phyloP scores from a whole-genome alignment of 2,113 vertebrate genomes.

The Thymallus thymallus region DNA sequence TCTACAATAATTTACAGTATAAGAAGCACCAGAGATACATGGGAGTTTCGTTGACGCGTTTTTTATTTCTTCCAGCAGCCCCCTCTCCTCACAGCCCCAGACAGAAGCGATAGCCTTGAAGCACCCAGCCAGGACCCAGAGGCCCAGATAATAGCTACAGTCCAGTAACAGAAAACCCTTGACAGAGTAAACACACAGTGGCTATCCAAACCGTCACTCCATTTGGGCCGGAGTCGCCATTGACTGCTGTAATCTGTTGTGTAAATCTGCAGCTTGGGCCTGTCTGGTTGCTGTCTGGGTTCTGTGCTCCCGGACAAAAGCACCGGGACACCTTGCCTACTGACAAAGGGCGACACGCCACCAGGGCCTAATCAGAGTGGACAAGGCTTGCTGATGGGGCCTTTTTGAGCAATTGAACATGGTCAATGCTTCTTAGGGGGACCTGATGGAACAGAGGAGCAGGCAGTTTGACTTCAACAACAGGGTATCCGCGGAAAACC shows the following conservation, averaged over 20 bases:
- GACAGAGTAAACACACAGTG: slow-evolving; percentile 66
- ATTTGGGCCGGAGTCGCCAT: slow-evolving; percentile 69
- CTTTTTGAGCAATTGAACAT: slow-evolving; percentile 76
- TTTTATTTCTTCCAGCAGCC: background rate
- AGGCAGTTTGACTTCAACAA: slow-evolving; percentile 62
- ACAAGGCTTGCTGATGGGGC: slow-evolving; percentile 75
- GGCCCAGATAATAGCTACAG: slow-evolving; percentile 63
- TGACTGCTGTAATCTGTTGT: slow-evolving; percentile 74
- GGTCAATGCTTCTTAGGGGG: slow-evolving; percentile 61
- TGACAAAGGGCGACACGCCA: slow-evolving; percentile 50
- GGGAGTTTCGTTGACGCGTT: background rate
- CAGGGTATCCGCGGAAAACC: slow-evolving; percentile 37
- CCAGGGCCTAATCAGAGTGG: slow-evolving; percentile 70
- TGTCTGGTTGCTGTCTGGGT: slow-evolving; percentile 78
- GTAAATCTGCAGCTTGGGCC: slow-evolving; percentile 72
- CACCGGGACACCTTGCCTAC: slow-evolving; percentile 72
- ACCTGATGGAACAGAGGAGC: slow-evolving; percentile 64
- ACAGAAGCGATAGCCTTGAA: slow-evolving; percentile 50
- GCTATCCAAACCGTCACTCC: slow-evolving; percentile 58
- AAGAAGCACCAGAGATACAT: slow-evolving; percentile 3
- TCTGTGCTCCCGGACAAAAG: slow-evolving; percentile 73
- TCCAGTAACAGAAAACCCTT: slow-evolving; percentile 69
- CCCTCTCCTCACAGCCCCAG: slow-evolving; percentile 39
- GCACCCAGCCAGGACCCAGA: slow-evolving; percentile 10
- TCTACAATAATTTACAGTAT: background rate